phyloP scores from a whole-genome alignment of 2,113 vertebrate species.

The Regulus satrapa region DNA sequence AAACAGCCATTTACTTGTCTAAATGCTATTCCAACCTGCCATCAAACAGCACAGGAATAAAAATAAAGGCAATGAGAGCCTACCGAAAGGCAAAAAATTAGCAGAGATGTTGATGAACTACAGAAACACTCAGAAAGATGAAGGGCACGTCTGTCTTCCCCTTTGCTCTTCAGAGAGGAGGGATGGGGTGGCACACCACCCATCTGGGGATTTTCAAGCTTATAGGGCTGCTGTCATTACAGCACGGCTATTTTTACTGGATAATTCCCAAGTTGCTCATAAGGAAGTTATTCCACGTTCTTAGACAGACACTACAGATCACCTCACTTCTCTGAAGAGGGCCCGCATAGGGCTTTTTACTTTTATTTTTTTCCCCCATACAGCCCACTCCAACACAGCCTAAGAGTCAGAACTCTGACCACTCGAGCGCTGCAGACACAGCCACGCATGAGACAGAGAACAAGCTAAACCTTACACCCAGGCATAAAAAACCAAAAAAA shows the following conservation, averaged over 20 bases:
- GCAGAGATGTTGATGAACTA: not conserved
- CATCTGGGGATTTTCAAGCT: not conserved
- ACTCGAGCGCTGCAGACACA: not conserved
- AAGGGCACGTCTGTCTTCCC: fast-evolving
- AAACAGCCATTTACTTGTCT: not conserved
- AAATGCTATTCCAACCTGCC: not conserved
- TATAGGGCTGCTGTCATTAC: not conserved
- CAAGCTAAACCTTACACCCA: not conserved
- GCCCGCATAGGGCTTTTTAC: fast-evolving
- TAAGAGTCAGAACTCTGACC: not conserved
- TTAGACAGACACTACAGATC: not conserved
- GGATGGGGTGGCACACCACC: too few species aligned
- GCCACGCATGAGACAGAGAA: fast-evolving
- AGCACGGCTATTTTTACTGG: not conserved
- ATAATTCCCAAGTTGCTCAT: not conserved
- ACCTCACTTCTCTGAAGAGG: not conserved
- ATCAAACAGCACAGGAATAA: not conserved
- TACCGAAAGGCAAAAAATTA: not conserved
- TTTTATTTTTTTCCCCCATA: fast-evolving
- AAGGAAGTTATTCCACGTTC: not conserved
- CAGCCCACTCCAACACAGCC: not conserved
- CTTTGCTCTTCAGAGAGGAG: not conserved
- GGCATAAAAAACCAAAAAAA: fast-evolving
- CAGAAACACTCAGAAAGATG: not conserved
- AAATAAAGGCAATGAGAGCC: not conserved